Evolutionary conservation across 1,140 invertebrate genomes (phyloP).

Genomic region (Neodiprion virginianus): DNA sequence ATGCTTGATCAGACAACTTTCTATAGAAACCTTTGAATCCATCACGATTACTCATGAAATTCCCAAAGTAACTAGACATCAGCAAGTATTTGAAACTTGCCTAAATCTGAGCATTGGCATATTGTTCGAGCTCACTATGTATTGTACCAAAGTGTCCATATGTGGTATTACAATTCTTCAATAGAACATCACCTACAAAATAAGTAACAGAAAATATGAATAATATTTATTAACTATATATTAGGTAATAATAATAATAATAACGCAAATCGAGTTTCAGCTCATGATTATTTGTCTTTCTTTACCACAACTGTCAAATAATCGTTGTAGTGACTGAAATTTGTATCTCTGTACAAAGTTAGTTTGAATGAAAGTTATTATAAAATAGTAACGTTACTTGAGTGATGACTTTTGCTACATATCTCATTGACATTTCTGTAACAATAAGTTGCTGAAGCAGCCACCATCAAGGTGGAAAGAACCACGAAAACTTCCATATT

Average conservation of each 20-base stretch:
- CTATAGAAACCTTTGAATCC: constrained; percentile 80
- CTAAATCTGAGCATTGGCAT: constrained; percentile 70
- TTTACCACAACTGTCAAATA: background rate
- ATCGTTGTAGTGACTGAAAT: constrained; percentile 20
- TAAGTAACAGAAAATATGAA: background rate
- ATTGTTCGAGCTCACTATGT: constrained; percentile 63
- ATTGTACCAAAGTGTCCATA: constrained; percentile 68
- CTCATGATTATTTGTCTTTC: constrained; percentile 11
- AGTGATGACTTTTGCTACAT: constrained; percentile 57
- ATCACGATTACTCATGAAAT: constrained; percentile 75
- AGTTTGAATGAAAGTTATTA: constrained; percentile 23
- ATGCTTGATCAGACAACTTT: constrained; percentile 75
- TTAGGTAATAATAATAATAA: no score
- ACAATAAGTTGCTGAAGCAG: constrained; percentile 62
- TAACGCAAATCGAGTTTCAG: constrained; percentile 1
- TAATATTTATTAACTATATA: background rate
- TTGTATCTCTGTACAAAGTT: constrained; percentile 18
- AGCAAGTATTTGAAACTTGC: constrained; percentile 77
- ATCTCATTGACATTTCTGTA: constrained; percentile 67
- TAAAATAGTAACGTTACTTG: constrained; percentile 45
- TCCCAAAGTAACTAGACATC: constrained; percentile 78
- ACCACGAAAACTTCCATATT: constrained; percentile 66
- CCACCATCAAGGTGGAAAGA: constrained; percentile 60
- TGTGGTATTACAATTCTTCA: constrained; percentile 70
- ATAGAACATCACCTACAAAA: constrained; percentile 38